These are phyloP conservation scores for Drosophila hydei DNA, from an alignment of 1,140 invertebrate genomes.

Conservation along the genomic window DNA sequence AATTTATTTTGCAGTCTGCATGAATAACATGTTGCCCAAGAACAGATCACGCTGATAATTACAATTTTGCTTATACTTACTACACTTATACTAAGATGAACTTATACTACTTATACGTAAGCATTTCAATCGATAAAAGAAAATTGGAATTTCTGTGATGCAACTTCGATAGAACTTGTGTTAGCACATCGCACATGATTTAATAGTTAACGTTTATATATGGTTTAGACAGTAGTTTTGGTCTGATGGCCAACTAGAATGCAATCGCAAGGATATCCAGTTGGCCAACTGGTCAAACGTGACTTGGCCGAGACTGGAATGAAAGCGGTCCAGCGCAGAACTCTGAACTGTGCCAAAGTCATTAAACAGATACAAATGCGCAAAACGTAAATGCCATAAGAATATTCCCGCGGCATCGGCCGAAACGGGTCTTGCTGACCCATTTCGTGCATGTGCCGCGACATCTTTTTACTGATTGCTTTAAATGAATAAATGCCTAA, in stretches of 20 bases:
- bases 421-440: constrained; percentile 42
- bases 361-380: constrained; percentile 22
- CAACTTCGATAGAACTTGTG: constrained; percentile 10
- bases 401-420: constrained; percentile 18
- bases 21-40: too few relatives aligned
- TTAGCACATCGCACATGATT: constrained; percentile 1
- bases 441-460: constrained; percentile 26
- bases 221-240: neutral
- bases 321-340: constrained; percentile 43
- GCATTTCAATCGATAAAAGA: too few relatives aligned
- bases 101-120: too few relatives aligned
- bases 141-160: constrained; percentile 5
- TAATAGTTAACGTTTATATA: constrained; percentile 5
- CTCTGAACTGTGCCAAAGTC: constrained; percentile 51
- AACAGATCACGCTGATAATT: too few relatives aligned
- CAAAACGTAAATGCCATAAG: constrained; percentile 31
- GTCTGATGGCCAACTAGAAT: neutral
- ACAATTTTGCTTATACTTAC: too few relatives aligned
- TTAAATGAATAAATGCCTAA: constrained; percentile 27
- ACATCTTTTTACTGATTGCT: constrained; percentile 32
- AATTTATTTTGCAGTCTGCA: too few relatives aligned
- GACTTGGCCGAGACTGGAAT: constrained; percentile 35
- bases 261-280: constrained; percentile 53
- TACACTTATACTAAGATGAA: too few relatives aligned
- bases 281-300: constrained; percentile 43